Conservation (phyloP, 1,140 invertebrate genomes). For the Ganaspis sp. region DNA sequence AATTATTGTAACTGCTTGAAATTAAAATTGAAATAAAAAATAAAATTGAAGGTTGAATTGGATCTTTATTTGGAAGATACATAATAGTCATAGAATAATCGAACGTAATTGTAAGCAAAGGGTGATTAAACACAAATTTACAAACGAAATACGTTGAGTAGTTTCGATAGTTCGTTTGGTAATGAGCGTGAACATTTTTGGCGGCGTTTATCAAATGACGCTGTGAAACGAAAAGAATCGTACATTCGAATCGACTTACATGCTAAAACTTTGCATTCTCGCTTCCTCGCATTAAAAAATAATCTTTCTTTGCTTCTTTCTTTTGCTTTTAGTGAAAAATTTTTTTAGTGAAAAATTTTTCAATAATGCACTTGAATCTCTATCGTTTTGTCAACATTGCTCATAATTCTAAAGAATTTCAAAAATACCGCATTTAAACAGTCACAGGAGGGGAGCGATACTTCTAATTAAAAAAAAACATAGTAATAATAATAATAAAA, state of each 20-base stretch:
- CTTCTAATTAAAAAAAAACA: constrained; percentile 20
- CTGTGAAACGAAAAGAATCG: constrained; percentile 48
- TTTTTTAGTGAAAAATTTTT: constrained; percentile 35
- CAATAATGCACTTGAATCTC: constrained; percentile 1
- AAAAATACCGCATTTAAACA: background rate
- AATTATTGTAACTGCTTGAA: too few relatives aligned
- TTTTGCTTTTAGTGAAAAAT: constrained; percentile 61
- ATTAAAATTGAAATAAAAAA: constrained; percentile 37
- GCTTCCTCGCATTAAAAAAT: constrained; percentile 39
- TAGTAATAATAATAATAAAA: constrained; percentile 33
- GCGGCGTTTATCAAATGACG: constrained; percentile 35
- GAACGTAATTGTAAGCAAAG: constrained; percentile 60
- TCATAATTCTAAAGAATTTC: constrained; percentile 31
- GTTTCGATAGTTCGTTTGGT: constrained; percentile 48
- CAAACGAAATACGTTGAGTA: constrained; percentile 65
- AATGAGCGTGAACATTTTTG: constrained; percentile 37
- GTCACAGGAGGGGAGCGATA: constrained; percentile 28
- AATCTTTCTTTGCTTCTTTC: constrained; percentile 37
- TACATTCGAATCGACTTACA: constrained; percentile 54
- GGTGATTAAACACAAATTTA: constrained; percentile 66
- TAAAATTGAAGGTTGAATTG: constrained; percentile 54
- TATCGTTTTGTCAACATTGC: constrained; percentile 28
- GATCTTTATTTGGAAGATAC: constrained; percentile 70
- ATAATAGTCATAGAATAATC: constrained; percentile 58
- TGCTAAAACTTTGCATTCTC: constrained; percentile 57